A percentile compares a stretch with the other conserved stretches of the same genome.
phyloP scores from a whole-genome alignment of 2,888 invertebrate species.

The Lasioglossum oenotherae region DNA sequence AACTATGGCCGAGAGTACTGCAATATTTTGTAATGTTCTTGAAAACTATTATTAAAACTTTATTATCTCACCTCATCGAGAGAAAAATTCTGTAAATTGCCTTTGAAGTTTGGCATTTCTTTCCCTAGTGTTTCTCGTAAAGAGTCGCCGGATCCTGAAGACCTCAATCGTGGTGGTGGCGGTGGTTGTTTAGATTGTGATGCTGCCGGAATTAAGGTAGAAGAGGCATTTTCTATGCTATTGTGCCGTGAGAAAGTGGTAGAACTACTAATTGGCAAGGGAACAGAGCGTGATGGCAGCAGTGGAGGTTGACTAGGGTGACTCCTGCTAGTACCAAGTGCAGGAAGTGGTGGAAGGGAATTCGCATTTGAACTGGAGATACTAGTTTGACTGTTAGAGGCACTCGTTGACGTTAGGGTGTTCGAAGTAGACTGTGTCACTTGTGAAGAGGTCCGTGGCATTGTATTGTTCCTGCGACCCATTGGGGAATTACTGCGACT shows the following conservation, averaged over 20 bases:
- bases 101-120: conserved; percentile 83
- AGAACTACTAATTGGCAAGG: conserved; percentile 73
- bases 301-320: conserved; percentile 74
- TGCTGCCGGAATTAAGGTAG: conserved; percentile 62
- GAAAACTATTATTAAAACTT: conserved; percentile 2
- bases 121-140: conserved; percentile 81
- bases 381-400: conserved; percentile 80
- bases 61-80: conserved; percentile 83
- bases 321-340: conserved; percentile 72
- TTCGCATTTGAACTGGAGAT: conserved; percentile 78
- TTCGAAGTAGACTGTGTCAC: conserved; percentile 76
- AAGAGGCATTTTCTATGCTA: conserved; percentile 73
- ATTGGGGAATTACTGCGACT: conserved; percentile 83
- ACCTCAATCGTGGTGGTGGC: conserved; percentile 79
- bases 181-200: conserved; percentile 76
- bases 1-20: not conserved
- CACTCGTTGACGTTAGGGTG: conserved; percentile 76
- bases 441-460: conserved; percentile 84
- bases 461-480: conserved; percentile 81
- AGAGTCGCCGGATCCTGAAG: conserved; percentile 78
- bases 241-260: conserved; percentile 75
- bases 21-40: not conserved
- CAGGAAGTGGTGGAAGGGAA: conserved; percentile 74
- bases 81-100: conserved; percentile 82
- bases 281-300: conserved; percentile 76